Percentiles rank a stretch among this genome's conserved stretches.
Evolutionary conservation across 2,113 vertebrate genomes (phyloP).

Genomic region (Etheostoma cragini): DNA sequence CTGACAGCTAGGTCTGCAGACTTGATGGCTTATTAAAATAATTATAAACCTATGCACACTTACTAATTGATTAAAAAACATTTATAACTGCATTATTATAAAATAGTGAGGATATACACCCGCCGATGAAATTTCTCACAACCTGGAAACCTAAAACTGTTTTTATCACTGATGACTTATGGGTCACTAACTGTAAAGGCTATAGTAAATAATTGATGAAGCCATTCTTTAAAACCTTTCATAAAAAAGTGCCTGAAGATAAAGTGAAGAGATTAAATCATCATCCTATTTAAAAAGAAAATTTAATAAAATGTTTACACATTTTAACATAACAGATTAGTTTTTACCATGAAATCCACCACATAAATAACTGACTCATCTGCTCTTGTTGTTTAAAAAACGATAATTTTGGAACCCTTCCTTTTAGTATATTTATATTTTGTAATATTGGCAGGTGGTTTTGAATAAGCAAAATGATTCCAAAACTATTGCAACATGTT

Average conservation of each 20-base stretch:
- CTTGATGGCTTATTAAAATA: neutral
- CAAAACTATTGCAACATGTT: conserved; percentile 10
- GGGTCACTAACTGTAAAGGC: neutral
- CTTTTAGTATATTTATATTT: neutral
- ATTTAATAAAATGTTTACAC: neutral
- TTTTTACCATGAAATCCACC: neutral
- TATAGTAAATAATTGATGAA: neutral
- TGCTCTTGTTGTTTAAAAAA: neutral
- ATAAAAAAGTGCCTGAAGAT: neutral
- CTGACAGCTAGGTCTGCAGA: neutral
- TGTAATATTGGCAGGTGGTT: neutral
- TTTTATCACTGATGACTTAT: neutral
- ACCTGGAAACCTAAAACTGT: neutral
- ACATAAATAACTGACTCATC: neutral
- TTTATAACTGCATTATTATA: neutral
- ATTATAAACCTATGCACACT: no score
- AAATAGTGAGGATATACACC: neutral
- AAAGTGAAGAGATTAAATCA: neutral
- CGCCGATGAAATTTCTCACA: neutral
- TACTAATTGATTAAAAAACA: neutral
- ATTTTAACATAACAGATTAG: neutral
- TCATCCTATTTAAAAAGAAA: neutral
- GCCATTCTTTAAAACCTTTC: neutral
- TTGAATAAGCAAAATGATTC: neutral
- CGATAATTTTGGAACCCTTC: neutral